Conservation (phyloP, 92 coral and sea anemone species). For the Zoanthus sansibaricus region DNA sequence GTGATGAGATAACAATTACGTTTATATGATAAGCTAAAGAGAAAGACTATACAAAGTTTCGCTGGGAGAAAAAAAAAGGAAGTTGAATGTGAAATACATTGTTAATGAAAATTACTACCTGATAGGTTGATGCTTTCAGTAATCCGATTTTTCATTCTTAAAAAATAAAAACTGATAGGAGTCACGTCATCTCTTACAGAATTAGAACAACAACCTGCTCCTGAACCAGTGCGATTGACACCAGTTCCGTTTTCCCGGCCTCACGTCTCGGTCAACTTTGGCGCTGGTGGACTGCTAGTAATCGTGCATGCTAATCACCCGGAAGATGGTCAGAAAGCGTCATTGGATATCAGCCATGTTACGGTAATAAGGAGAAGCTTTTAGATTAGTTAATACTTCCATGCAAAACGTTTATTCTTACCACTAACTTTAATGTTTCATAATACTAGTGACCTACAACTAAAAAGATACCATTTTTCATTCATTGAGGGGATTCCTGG, state of each 20-base stretch:
- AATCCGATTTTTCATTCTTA: neutral
- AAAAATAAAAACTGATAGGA: neutral
- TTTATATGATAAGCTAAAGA: too few relatives aligned
- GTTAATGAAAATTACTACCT: neutral
- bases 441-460: neutral
- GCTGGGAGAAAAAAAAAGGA: too few relatives aligned
- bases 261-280: conserved; percentile 22
- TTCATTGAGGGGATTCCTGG: too few relatives aligned
- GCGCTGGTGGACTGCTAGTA: conserved; percentile 34
- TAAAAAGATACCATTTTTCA: neutral
- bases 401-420: neutral
- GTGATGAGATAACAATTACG: too few relatives aligned
- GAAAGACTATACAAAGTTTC: too few relatives aligned
- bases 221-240: conserved; percentile 31
- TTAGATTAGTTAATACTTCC: neutral
- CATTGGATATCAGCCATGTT: conserved; percentile 32
- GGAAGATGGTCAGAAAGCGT: conserved; percentile 34
- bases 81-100: too few relatives aligned
- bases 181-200: neutral
- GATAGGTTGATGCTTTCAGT: neutral
- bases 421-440: too few relatives aligned
- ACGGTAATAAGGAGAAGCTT: neutral
- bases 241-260: conserved; percentile 42
- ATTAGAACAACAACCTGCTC: neutral
- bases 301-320: conserved; percentile 33